Conservation (phyloP, 2,113 vertebrate species). For the Trichomycterus rosablanca region DNA sequence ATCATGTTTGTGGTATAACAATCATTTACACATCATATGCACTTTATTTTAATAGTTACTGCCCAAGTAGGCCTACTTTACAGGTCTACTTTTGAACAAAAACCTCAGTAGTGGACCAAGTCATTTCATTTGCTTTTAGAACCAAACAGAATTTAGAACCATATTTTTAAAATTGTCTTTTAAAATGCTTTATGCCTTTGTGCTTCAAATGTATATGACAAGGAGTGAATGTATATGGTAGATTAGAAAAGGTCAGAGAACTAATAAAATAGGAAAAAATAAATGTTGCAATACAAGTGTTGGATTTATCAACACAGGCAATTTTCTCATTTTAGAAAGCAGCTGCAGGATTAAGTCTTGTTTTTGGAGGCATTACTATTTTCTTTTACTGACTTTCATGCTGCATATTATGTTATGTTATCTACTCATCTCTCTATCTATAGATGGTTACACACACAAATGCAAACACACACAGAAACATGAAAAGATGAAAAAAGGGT, state of each 20-base stretch:
- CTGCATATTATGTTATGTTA: too few species aligned
- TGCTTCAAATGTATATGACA: background rate
- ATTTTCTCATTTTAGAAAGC: too few species aligned
- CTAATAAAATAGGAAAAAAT: too few species aligned
- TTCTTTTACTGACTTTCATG: too few species aligned
- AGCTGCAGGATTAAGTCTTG: too few species aligned
- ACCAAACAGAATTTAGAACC: background rate
- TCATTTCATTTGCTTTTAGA: conserved; percentile 3
- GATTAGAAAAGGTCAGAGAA: conserved; percentile 2
- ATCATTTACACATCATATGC: conserved; percentile 5
- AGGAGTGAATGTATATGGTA: background rate
- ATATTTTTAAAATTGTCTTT: conserved; percentile 3
- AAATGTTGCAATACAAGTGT: too few species aligned
- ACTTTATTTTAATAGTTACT: background rate
- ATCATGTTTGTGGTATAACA: conserved; percentile 2
- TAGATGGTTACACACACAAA: too few species aligned
- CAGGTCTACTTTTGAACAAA: background rate
- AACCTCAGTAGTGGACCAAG: background rate
- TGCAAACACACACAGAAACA: too few species aligned
- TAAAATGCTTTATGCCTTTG: background rate
- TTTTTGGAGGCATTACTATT: too few species aligned
- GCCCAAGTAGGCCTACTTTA: background rate
- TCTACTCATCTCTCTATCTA: too few species aligned
- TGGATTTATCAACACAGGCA: too few species aligned
- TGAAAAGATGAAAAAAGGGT: too few species aligned